Evolutionary conservation across 1,140 invertebrate genomes (phyloP).

Genomic region (Brachionus calyciflorus): DNA sequence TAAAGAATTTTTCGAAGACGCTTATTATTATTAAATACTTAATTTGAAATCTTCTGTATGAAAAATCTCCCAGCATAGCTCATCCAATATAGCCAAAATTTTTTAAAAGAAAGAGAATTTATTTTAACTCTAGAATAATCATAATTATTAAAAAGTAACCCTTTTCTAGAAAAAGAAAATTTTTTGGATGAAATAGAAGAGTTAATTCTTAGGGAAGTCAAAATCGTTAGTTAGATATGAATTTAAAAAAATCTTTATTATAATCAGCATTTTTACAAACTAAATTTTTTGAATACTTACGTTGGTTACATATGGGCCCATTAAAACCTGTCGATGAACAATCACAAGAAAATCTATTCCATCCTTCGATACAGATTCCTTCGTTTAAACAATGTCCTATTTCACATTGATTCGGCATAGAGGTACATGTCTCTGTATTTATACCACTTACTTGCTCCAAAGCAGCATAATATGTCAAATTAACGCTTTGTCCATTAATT

Average conservation of each 20-base stretch:
- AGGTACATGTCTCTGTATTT: slow-evolving; percentile 52
- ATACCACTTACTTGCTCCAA: slow-evolving; percentile 75
- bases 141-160: too few relatives aligned
- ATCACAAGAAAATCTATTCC: slow-evolving; percentile 93
- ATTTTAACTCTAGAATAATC: too few relatives aligned
- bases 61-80: too few relatives aligned
- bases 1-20: too few relatives aligned
- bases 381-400: slow-evolving; percentile 86
- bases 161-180: too few relatives aligned
- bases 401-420: slow-evolving; percentile 76
- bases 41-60: too few relatives aligned
- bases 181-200: too few relatives aligned
- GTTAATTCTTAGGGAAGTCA: too few relatives aligned
- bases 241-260: background rate
- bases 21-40: too few relatives aligned
- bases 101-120: too few relatives aligned
- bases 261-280: slow-evolving; percentile 2
- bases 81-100: too few relatives aligned
- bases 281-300: slow-evolving; percentile 1
- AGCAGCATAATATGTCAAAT: slow-evolving; percentile 80
- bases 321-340: slow-evolving; percentile 83
- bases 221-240: too few relatives aligned
- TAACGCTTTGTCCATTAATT: slow-evolving; percentile 84
- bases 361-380: slow-evolving; percentile 83
- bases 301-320: slow-evolving; percentile 77